Conservation (phyloP, 2,888 invertebrate genomes). For the Diplazon laetatorius region DNA sequence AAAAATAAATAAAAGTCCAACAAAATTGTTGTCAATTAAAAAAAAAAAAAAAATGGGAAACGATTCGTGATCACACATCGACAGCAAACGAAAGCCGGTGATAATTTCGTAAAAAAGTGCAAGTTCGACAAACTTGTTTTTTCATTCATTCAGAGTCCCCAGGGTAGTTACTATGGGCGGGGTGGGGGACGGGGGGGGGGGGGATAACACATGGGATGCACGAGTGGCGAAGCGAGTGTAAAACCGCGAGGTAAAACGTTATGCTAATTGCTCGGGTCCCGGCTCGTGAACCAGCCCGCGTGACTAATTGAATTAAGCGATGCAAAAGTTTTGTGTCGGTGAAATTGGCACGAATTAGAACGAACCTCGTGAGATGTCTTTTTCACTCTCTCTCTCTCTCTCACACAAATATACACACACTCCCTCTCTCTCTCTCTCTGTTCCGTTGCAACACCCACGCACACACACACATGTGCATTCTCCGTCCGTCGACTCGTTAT, state of each 20-base stretch:
- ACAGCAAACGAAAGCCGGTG: too few relatives aligned
- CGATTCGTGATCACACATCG: too few relatives aligned
- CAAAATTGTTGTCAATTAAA: too few relatives aligned
- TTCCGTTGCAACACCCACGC: not conserved
- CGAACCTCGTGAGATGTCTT: constrained; percentile 33
- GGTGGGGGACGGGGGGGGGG: too few relatives aligned
- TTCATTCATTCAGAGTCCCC: constrained; percentile 13
- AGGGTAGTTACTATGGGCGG: not conserved
- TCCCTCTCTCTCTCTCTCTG: too few relatives aligned
- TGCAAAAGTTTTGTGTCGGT: constrained; percentile 70
- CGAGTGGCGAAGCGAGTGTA: too few relatives aligned
- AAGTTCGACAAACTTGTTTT: constrained; percentile 9
- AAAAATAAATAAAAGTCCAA: too few relatives aligned
- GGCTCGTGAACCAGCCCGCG: constrained; percentile 66
- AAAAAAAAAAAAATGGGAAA: too few relatives aligned
- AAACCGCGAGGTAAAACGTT: constrained; percentile 67
- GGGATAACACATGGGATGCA: too few relatives aligned
- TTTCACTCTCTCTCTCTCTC: constrained; percentile 14
- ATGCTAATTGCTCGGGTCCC: constrained; percentile 73
- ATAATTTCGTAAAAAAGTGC: too few relatives aligned
- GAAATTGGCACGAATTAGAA: constrained; percentile 74
- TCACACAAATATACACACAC: too few relatives aligned
- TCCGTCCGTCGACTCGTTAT: constrained; percentile 1
- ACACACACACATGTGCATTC: not conserved
- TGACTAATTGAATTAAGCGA: constrained; percentile 75